Conservation (phyloP, 2,113 vertebrate genomes). For the Grammomys dolichurus region DNA sequence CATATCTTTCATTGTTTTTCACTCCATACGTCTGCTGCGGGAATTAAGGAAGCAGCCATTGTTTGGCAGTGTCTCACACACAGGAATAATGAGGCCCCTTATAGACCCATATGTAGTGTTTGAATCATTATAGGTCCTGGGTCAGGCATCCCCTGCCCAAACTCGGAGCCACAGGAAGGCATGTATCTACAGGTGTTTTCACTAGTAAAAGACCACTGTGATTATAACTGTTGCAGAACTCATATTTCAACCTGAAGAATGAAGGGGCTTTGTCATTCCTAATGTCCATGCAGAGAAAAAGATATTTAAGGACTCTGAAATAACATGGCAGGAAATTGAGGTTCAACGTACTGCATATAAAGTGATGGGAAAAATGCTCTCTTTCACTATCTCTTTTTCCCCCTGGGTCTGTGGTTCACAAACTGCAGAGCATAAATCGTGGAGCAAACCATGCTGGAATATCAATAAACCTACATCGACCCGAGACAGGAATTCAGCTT, state of each 20-base stretch:
- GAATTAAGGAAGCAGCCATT: rapidly evolving
- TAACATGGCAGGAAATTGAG: conserved; percentile 73
- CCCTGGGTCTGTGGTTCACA: conserved; percentile 68
- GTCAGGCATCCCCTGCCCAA: neutral
- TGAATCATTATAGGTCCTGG: neutral
- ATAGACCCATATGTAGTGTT: neutral
- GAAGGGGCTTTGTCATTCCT: neutral
- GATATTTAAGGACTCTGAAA: conserved; percentile 55
- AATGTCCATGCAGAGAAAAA: conserved; percentile 43
- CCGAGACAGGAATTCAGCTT: conserved; percentile 81
- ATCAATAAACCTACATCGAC: conserved; percentile 86
- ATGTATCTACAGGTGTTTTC: rapidly evolving
- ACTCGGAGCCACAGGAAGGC: neutral
- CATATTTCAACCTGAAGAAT: conserved; percentile 24
- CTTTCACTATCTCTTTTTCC: conserved; percentile 51
- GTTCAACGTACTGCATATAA: conserved; percentile 62
- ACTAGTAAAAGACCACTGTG: neutral
- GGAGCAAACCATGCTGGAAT: conserved; percentile 80
- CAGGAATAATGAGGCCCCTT: neutral
- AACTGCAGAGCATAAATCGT: conserved; percentile 79
- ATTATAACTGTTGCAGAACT: neutral
- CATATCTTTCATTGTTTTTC: no score
- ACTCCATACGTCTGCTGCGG: rapidly evolving
- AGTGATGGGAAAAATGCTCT: conserved; percentile 53
- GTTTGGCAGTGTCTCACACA: neutral